A percentile compares a stretch with the other conserved stretches of the same genome.
Conservation (phyloP, 2,888 invertebrate genomes). For the Cheilosia vernalis region DNA sequence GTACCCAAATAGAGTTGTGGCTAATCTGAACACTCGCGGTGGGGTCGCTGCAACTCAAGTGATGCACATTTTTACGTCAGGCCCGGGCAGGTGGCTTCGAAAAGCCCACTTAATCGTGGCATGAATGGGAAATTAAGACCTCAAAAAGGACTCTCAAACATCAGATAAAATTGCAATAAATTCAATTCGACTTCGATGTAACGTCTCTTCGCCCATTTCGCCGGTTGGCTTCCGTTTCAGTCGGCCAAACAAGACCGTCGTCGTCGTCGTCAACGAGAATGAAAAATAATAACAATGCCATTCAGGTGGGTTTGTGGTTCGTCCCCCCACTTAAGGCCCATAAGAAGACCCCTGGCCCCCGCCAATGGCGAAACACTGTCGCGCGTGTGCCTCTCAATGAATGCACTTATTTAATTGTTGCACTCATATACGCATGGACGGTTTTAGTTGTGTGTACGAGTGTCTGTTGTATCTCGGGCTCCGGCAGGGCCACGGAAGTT, state of each 20-base stretch:
- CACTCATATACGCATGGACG: conserved; percentile 30
- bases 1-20: neutral
- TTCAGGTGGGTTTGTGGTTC: conserved; percentile 17
- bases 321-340: conserved; percentile 15
- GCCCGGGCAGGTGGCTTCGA: conserved; percentile 26
- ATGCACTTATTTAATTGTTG: conserved; percentile 68
- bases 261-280: conserved; percentile 38
- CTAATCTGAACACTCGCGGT: neutral
- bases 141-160: conserved; percentile 47
- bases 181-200: conserved; percentile 34
- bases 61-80: conserved; percentile 15
- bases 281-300: conserved; percentile 57
- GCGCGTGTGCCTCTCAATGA: conserved; percentile 60
- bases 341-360: neutral
- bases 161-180: conserved; percentile 47
- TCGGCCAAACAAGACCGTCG: conserved; percentile 20
- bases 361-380: neutral
- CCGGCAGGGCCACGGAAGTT: conserved; percentile 65
- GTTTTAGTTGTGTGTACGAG: neutral
- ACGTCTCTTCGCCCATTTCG: conserved; percentile 18
- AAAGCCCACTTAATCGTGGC: conserved; percentile 58
- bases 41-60: conserved; percentile 6
- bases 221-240: conserved; percentile 59
- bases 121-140: conserved; percentile 72
- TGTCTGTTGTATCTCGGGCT: neutral